These are phyloP conservation scores for Patiria pectinifera DNA, from an alignment of 53 echinoderm and acorn worm genomes.

Conservation along the genomic window DNA sequence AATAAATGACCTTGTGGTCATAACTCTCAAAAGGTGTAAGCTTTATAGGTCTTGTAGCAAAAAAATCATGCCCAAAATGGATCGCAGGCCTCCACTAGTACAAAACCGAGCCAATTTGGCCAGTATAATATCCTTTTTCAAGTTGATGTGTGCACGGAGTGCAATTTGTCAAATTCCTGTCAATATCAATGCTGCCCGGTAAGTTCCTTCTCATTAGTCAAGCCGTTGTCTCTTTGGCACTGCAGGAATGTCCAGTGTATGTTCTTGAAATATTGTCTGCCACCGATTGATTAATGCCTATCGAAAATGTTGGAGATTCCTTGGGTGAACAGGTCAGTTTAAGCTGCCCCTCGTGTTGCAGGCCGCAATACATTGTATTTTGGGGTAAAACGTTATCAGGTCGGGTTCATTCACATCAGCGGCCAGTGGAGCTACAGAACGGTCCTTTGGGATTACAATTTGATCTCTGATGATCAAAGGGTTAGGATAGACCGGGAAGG, in stretches of 20 bases:
- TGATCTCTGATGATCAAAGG: no score
- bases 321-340: neutral
- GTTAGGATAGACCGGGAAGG: no score
- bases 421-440: no score
- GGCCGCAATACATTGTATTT: no score
- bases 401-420: no score
- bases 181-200: neutral
- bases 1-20: neutral
- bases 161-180: neutral
- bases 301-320: neutral
- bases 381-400: no score
- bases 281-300: neutral
- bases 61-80: no score
- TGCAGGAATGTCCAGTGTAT: conserved; percentile 5
- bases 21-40: no score
- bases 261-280: neutral
- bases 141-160: neutral
- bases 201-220: neutral
- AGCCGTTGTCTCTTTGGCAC: conserved; percentile 35
- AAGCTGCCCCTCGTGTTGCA: no score
- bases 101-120: neutral
- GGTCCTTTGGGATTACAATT: no score
- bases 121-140: neutral
- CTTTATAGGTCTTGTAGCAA: no score
- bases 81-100: neutral